These are phyloP conservation scores for Zapornia atra DNA, from an alignment of 2,113 vertebrate genomes.

Conservation along the genomic window DNA sequence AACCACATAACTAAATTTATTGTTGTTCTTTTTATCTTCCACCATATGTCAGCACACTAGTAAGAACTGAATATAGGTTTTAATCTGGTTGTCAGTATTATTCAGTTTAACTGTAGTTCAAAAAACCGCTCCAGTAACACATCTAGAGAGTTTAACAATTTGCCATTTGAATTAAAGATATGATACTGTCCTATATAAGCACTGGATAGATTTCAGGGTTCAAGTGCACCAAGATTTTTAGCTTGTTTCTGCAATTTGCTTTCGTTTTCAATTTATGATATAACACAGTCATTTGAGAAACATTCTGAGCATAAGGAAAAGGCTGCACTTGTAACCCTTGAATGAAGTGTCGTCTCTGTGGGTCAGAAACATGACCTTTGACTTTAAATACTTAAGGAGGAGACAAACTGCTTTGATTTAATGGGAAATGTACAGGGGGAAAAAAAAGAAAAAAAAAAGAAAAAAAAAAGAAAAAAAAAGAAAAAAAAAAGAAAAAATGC, in stretches of 20 bases:
- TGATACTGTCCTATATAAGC: neutral
- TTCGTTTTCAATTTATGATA: neutral
- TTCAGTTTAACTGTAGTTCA: neutral
- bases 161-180: neutral
- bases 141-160: neutral
- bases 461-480: neutral
- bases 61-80: neutral
- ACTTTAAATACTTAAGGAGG: neutral
- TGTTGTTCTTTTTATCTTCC: neutral
- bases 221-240: neutral
- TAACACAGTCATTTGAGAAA: neutral
- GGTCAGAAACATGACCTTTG: neutral
- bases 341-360: neutral
- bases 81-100: neutral
- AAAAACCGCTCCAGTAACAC: neutral
- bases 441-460: neutral
- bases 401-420: neutral
- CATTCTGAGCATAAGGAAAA: neutral
- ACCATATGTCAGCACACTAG: neutral
- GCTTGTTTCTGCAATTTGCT: neutral
- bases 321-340: neutral
- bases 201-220: neutral
- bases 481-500: neutral
- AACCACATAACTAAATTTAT: neutral
- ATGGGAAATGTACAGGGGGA: neutral